phyloP scores from a whole-genome alignment of 1,140 invertebrate genomes.

The Anthonomus grandis region DNA sequence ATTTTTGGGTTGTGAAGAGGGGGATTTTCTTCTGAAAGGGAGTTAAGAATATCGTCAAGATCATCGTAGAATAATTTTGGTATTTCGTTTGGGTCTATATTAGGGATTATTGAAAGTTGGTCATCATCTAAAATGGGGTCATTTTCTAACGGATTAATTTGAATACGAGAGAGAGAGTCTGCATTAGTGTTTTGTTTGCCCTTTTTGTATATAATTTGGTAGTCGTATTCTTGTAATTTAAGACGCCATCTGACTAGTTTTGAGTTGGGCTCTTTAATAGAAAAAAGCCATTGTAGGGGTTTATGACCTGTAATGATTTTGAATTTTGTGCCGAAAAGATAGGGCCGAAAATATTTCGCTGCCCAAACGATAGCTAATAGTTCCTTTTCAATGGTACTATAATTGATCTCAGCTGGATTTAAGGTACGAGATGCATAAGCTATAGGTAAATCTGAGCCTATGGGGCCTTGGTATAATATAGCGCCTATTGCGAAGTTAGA shows the following conservation, averaged over 20 bases:
- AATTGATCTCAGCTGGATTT: too few relatives aligned
- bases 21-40: too few relatives aligned
- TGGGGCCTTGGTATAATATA: too few relatives aligned
- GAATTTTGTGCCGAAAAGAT: slow-evolving; percentile 26
- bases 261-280: slow-evolving; percentile 46
- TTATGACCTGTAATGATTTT: slow-evolving; percentile 30
- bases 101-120: too few relatives aligned
- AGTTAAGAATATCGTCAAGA: too few relatives aligned
- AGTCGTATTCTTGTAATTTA: slow-evolving; percentile 47
- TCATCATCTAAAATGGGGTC: too few relatives aligned
- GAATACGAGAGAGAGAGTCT: slow-evolving; percentile 11
- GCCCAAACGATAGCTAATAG: slow-evolving; percentile 43
- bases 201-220: slow-evolving; percentile 47
- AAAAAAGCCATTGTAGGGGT: slow-evolving; percentile 40
- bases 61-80: too few relatives aligned
- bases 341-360: slow-evolving; percentile 33
- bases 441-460: too few relatives aligned
- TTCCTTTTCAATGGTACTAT: slow-evolving; percentile 38
- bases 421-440: too few relatives aligned
- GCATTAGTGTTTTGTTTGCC: slow-evolving; percentile 40
- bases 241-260: slow-evolving; percentile 50
- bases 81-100: too few relatives aligned
- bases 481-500: too few relatives aligned
- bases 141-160: background rate
- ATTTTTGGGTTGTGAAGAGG: too few relatives aligned